A percentile compares a stretch with the other conserved stretches of the same genome.
These are phyloP conservation scores for Tragelaphus buxtoni DNA, from an alignment of 2,113 vertebrate species.

Conservation along the genomic window DNA sequence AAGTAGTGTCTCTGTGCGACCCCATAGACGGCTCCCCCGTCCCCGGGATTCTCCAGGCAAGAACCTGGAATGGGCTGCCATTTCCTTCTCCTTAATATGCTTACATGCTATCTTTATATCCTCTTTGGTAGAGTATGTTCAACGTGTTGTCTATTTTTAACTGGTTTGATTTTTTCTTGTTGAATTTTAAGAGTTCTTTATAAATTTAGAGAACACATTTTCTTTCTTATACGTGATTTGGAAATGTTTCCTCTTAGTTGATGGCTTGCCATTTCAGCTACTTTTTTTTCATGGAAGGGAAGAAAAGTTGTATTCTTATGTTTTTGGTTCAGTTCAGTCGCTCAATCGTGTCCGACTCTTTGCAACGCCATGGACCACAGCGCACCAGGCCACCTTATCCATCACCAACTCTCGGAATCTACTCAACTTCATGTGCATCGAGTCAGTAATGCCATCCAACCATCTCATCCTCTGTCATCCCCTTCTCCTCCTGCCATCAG, in stretches of 20 bases:
- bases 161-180: neutral
- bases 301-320: neutral
- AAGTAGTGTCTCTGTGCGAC: too few relatives aligned
- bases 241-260: neutral
- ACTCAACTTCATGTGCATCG: neutral
- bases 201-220: neutral
- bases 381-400: neutral
- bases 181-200: neutral
- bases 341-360: neutral
- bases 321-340: neutral
- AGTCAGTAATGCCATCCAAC: neutral
- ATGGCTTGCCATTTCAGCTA: neutral
- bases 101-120: neutral
- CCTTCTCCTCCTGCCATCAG: neutral
- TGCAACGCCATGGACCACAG: rapidly evolving
- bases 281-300: neutral
- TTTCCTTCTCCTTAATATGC: neutral
- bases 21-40: too few relatives aligned
- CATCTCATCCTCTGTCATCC: rapidly evolving
- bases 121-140: neutral
- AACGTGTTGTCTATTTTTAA: neutral
- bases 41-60: too few relatives aligned
- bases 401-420: neutral
- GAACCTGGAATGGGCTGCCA: too few relatives aligned
- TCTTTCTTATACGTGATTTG: neutral